These are phyloP conservation scores for Pteruthius melanotis DNA, from an alignment of 2,113 vertebrate genomes.

Conservation along the genomic window DNA sequence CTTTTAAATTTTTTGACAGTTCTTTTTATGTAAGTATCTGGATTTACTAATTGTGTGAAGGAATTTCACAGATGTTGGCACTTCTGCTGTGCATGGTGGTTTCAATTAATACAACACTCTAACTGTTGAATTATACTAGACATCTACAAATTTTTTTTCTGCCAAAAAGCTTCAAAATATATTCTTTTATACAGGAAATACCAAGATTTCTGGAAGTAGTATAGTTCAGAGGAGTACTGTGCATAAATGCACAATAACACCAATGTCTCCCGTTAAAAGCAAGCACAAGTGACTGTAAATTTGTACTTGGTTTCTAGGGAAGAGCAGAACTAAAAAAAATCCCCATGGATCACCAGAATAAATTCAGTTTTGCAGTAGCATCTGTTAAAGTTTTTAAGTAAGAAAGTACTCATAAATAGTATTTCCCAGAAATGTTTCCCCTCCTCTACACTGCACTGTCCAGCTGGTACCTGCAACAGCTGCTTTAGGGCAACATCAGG, in stretches of 20 bases:
- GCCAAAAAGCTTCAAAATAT: neutral
- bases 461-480: neutral
- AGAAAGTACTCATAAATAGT: neutral
- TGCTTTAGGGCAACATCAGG: neutral
- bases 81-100: neutral
- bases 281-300: neutral
- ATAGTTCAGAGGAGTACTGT: neutral
- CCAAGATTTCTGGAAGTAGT: neutral
- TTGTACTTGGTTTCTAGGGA: neutral
- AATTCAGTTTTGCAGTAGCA: neutral
- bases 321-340: neutral
- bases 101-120: neutral
- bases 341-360: neutral
- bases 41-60: neutral
- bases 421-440: neutral
- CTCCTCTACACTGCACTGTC: neutral
- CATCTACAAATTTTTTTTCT: neutral
- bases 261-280: neutral
- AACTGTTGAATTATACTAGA: neutral
- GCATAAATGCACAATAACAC: neutral
- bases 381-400: neutral
- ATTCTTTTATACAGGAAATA: neutral
- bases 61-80: neutral
- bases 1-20: neutral
- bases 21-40: neutral